A percentile compares a stretch with the other conserved stretches of the same genome.
Evolutionary conservation across 2,888 invertebrate species (phyloP).

Genomic region (Sphecodes monilicornis): DNA sequence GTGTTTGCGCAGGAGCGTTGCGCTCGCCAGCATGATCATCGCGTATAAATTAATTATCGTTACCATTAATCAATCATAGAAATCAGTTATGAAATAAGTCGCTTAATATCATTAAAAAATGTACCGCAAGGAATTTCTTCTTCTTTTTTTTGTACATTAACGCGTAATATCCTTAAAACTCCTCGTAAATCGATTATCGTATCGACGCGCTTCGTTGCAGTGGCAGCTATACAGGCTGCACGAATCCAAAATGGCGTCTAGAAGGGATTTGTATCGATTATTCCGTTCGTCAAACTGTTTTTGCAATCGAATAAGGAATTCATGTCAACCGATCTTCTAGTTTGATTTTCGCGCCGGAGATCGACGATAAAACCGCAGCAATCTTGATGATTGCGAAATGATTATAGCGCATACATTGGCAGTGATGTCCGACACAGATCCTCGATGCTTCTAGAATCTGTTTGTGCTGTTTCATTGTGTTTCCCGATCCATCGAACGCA

Average conservation of each 20-base stretch:
- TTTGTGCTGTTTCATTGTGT: not conserved
- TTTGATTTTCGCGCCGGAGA: not conserved
- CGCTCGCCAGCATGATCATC: conserved; percentile 73
- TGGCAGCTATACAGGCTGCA: conserved; percentile 47
- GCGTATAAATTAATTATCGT: conserved; percentile 65
- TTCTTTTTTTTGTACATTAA: conserved; percentile 35
- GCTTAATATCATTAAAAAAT: conserved; percentile 71
- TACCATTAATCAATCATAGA: conserved; percentile 70
- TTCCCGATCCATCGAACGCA: not conserved
- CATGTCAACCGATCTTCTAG: not conserved
- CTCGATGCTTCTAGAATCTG: not conserved
- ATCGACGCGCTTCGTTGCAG: conserved; percentile 43
- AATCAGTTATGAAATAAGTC: conserved; percentile 68
- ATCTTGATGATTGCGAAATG: conserved; percentile 23
- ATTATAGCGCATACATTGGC: conserved; percentile 70
- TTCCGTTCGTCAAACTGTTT: not conserved
- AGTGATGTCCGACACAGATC: conserved; percentile 71
- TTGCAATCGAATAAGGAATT: not conserved
- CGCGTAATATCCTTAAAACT: conserved; percentile 61
- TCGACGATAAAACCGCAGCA: not conserved
- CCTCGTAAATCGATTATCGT: conserved; percentile 52
- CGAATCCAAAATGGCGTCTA: conserved; percentile 32
- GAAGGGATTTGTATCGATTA: not conserved
- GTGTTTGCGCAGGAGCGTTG: conserved; percentile 4
- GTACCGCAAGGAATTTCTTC: conserved; percentile 76